Evolutionary conservation across 2,888 invertebrate species (phyloP).

Genomic region (Volucella inanis): DNA sequence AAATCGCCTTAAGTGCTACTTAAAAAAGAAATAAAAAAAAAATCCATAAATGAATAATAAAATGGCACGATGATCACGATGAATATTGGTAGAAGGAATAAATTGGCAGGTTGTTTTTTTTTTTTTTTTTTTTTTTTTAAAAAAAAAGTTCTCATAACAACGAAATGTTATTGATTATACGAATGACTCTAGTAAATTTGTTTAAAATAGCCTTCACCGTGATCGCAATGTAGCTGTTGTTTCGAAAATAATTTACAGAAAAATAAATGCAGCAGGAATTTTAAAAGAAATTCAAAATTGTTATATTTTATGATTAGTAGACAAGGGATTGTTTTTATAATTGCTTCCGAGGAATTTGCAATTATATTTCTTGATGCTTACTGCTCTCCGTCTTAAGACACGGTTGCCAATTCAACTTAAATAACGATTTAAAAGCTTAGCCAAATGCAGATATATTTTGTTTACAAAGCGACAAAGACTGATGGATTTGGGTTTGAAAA

Average conservation of each 20-base stretch:
- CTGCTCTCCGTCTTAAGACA: too few relatives aligned
- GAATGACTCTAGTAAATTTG: constrained; percentile 2
- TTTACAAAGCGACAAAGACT: too few relatives aligned
- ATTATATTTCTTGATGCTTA: too few relatives aligned
- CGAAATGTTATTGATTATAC: neutral
- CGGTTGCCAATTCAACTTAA: too few relatives aligned
- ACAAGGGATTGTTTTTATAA: neutral
- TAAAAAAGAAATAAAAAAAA: constrained; percentile 29
- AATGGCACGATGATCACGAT: constrained; percentile 75
- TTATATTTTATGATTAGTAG: constrained; percentile 4
- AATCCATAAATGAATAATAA: constrained; percentile 63
- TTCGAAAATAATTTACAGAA: constrained; percentile 12
- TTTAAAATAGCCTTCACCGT: constrained; percentile 43
- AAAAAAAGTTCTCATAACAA: neutral
- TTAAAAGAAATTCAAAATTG: neutral
- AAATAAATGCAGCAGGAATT: constrained; percentile 22
- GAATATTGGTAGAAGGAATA: constrained; percentile 8
- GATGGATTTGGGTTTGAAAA: too few relatives aligned
- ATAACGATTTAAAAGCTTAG: too few relatives aligned
- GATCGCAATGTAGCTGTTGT: constrained; percentile 38
- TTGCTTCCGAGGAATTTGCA: too few relatives aligned
- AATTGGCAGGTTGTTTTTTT: constrained; percentile 1
- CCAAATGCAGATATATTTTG: too few relatives aligned
- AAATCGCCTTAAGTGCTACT: constrained; percentile 29
- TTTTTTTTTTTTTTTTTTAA: too few relatives aligned